Conservation (phyloP, 2,797 vertebrate genomes). For the Tadarida brasiliensis region DNA sequence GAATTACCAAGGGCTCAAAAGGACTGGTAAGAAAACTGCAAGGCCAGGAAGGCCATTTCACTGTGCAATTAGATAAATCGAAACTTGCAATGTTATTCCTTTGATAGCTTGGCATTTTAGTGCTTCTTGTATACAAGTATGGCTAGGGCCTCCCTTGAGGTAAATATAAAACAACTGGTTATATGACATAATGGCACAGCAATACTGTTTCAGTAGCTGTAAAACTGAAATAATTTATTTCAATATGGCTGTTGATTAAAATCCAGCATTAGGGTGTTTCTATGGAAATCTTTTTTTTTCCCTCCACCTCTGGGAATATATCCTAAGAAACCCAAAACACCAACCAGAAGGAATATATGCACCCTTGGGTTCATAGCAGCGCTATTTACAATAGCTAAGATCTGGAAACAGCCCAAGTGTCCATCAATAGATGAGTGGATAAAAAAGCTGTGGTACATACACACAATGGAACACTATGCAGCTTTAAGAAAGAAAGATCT, state of each 20-base stretch:
- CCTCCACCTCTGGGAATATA: background rate
- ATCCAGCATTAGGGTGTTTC: constrained; percentile 53
- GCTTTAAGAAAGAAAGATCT: too few relatives aligned
- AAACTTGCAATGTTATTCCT: constrained; percentile 13
- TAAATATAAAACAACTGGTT: constrained; percentile 61
- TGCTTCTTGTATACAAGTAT: constrained; percentile 1
- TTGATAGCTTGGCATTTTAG: constrained; percentile 49
- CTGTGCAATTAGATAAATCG: constrained; percentile 12
- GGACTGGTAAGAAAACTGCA: constrained; percentile 33
- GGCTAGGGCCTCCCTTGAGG: background rate
- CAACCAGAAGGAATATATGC: too few relatives aligned
- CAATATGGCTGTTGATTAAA: constrained; percentile 56
- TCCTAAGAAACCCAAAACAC: too few relatives aligned
- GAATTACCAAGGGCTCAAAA: constrained; percentile 53
- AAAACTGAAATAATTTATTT: constrained; percentile 32
- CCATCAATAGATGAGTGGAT: too few relatives aligned
- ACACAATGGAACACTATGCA: too few relatives aligned
- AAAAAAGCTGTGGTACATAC: too few relatives aligned
- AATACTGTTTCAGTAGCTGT: constrained; percentile 42
- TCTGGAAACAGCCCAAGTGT: too few relatives aligned
- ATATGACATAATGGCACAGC: constrained; percentile 24
- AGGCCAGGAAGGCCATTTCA: constrained; percentile 32
- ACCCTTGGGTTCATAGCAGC: too few relatives aligned
- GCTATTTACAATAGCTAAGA: too few relatives aligned
- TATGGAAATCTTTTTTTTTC: constrained; percentile 33